phyloP scores from a whole-genome alignment of 1,140 invertebrate species.

The Drosophila paulistorum region DNA sequence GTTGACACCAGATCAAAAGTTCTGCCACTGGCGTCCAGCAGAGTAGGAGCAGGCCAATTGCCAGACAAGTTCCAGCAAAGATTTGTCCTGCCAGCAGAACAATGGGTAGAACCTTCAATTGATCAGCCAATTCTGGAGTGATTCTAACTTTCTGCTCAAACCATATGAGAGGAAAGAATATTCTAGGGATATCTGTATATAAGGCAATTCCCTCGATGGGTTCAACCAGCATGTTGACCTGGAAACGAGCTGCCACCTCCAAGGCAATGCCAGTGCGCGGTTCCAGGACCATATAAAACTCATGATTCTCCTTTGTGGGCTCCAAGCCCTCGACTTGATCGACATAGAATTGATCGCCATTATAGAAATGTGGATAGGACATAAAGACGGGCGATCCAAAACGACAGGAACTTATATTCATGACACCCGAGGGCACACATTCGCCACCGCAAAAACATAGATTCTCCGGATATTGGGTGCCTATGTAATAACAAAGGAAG shows the following conservation, averaged over 20 bases:
- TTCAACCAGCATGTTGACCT: constrained; percentile 90
- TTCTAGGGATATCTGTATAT: constrained; percentile 87
- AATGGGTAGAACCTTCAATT: constrained; percentile 64
- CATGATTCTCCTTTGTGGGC: constrained; percentile 88
- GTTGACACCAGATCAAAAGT: constrained; percentile 43
- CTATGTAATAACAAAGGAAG: constrained; percentile 47
- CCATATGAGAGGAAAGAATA: constrained; percentile 91
- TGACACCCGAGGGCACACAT: constrained; percentile 87
- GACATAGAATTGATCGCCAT: constrained; percentile 88
- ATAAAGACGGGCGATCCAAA: constrained; percentile 92
- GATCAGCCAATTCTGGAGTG: constrained; percentile 84
- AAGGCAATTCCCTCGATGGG: constrained; percentile 86
- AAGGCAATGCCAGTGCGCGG: constrained; percentile 89
- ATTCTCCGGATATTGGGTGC: constrained; percentile 86
- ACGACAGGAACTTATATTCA: constrained; percentile 89
- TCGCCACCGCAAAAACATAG: constrained; percentile 89
- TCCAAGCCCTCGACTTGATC: constrained; percentile 88
- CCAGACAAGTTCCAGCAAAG: constrained; percentile 65
- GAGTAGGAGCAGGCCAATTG: constrained; percentile 69
- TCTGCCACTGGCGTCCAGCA: constrained; percentile 64
- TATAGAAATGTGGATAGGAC: constrained; percentile 94
- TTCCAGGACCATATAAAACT: constrained; percentile 89
- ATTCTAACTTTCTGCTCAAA: constrained; percentile 88
- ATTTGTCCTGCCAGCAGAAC: constrained; percentile 69
- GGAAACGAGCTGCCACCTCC: constrained; percentile 89